These are phyloP conservation scores for Ectropis grisescens DNA, from an alignment of 1,140 invertebrate species.

Conservation along the genomic window DNA sequence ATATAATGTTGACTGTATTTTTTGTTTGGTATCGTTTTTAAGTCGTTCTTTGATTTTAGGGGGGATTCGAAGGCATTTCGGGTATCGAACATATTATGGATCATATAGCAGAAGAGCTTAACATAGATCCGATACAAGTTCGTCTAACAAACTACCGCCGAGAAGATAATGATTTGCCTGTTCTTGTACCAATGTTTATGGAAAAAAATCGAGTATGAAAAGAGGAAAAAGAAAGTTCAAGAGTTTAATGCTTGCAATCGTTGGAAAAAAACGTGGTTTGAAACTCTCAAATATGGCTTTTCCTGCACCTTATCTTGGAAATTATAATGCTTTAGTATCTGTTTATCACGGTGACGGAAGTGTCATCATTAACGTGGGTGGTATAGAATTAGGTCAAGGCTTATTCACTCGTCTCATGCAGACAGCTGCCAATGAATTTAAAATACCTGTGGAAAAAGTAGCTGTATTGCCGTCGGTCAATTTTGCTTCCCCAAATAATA, in stretches of 20 bases:
- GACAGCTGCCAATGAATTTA: constrained; percentile 18
- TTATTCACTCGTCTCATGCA: constrained; percentile 36
- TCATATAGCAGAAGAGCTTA: constrained; percentile 75
- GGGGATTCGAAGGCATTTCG: constrained; percentile 72
- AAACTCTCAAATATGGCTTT: constrained; percentile 73
- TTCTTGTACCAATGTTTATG: constrained; percentile 15
- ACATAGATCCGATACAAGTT: constrained; percentile 76
- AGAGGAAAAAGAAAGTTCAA: constrained; percentile 63
- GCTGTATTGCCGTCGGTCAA: constrained; percentile 8
- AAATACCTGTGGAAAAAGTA: constrained; percentile 15
- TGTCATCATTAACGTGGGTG: constrained; percentile 76
- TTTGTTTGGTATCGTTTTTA: no score
- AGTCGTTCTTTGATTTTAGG: constrained; percentile 35
- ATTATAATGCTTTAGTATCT: constrained; percentile 71
- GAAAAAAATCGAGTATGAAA: constrained; percentile 61
- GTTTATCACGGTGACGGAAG: constrained; percentile 78
- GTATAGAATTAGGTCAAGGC: constrained; percentile 82
- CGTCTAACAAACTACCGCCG: constrained; percentile 71
- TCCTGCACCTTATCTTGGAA: constrained; percentile 58
- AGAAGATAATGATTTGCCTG: constrained; percentile 14
- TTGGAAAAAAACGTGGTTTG: constrained; percentile 78
- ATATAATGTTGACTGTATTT: no score
- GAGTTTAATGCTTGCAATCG: constrained; percentile 74
- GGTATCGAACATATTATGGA: constrained; percentile 85
- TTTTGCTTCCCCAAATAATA: constrained; percentile 19